These are phyloP conservation scores for Picathartes gymnocephalus DNA, from an alignment of 2,113 vertebrate genomes.

Conservation along the genomic window DNA sequence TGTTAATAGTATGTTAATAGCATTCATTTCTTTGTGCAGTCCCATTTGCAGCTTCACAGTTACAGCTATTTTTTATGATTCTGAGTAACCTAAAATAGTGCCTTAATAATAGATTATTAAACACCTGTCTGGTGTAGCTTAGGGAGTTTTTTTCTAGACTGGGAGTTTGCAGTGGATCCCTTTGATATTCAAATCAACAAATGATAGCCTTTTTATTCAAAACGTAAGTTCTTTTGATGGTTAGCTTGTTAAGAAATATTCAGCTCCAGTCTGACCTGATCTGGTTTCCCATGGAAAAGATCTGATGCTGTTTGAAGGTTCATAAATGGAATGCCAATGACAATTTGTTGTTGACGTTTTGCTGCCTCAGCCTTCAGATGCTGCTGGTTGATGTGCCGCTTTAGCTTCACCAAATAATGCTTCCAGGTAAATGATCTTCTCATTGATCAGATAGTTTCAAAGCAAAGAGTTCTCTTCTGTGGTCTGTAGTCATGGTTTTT, in stretches of 20 bases:
- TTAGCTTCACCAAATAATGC: conserved; percentile 83
- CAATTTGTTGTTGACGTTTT: conserved; percentile 89
- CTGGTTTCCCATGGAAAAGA: conserved; percentile 82
- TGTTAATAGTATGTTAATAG: conserved; percentile 99
- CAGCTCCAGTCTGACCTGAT: conserved; percentile 85
- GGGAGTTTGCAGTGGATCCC: conserved; percentile 84
- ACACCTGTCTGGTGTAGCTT: conserved; percentile 96
- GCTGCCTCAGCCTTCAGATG: conserved; percentile 80
- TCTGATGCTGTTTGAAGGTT: conserved; percentile 93
- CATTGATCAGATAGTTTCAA: conserved; percentile 87
- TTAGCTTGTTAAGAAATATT: conserved; percentile 86
- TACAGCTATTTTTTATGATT: conserved; percentile 87
- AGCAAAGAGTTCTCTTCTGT: conserved; percentile 75
- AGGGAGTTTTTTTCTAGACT: conserved; percentile 88
- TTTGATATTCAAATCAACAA: conserved; percentile 99
- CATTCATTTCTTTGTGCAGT: conserved; percentile 87
- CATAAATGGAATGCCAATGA: conserved; percentile 94
- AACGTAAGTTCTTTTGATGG: conserved; percentile 83
- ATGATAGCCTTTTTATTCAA: conserved; percentile 88
- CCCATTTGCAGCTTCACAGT: conserved; percentile 85
- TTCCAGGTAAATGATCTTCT: conserved; percentile 89
- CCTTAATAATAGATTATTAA: conserved; percentile 99
- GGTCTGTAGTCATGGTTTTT: conserved; percentile 77
- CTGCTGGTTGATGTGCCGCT: conserved; percentile 78
- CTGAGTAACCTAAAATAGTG: conserved; percentile 91